Base-by-base conservation (phyloP, 2,888 invertebrate species). In the Strigamia crassipes region DNA sequence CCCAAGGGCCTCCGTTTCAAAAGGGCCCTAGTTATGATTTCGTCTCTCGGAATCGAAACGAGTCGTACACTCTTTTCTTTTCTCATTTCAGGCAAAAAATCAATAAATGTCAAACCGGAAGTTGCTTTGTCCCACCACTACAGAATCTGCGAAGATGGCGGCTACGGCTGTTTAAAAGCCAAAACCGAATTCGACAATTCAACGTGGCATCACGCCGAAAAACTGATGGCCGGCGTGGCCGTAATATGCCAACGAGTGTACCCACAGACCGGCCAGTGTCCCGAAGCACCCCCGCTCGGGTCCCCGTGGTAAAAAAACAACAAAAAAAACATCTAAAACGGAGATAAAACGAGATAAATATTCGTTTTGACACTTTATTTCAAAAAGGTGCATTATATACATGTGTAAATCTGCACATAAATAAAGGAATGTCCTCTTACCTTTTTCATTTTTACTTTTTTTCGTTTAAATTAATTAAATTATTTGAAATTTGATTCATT, bases 91-190 rank as follows among this genome's bases (percentile, higher is more conserved):
- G 85, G 84, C 3, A 82, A 66, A n/a, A 82, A 81, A 61, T 73
- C 82, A 0, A 82, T 84, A 31, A 82, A 79, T 4, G 84, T 85
- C 0, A 83, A 84, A 0, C 82, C 83, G 2, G 82, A 82, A 0
- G 81, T 84, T 0, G 86, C 84, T 1, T 79, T 86, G 0, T 82
- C 85, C 12, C 86, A 86, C 31, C 86, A 86, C 83, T 86, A 86
- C 82, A 84, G 86, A 23, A 85, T 86, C 56, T 86, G 86, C 81
- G 86, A 86, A 80, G 85, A 84, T 80, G 86, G 86, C 1, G 86
- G 86, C 0, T 85, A 84, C 80, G 84, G 84, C 9, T 86, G 86
- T 80, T 79, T 86, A 0, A 85, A 86, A 38, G 83, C 84, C 9
- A 81, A 83, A 61, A 31, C 61, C 15, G 27, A 9, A 3, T 18